A percentile compares a stretch with the other conserved stretches of the same genome.
Conservation (phyloP, 2,113 vertebrate genomes). For the Oncorhynchus gorbuscha region DNA sequence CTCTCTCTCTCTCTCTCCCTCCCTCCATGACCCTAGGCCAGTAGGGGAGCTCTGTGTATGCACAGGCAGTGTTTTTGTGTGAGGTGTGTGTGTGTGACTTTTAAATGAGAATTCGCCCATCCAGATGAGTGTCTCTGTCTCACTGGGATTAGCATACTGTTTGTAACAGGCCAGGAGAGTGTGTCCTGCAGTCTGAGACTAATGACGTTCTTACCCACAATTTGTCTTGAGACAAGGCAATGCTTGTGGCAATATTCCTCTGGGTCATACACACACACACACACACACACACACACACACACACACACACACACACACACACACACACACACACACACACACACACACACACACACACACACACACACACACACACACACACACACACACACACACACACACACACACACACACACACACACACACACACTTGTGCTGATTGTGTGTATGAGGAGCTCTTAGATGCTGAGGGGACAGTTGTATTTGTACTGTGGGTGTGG, state of each 20-base stretch:
- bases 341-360: constrained; percentile 5
- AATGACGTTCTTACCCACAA: constrained; percentile 56
- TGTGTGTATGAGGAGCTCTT: too few relatives aligned
- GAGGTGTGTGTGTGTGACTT: not conserved
- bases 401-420: constrained; percentile 7
- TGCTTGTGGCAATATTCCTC: too few relatives aligned
- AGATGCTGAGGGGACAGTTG: constrained; percentile 12
- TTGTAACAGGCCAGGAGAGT: constrained; percentile 31
- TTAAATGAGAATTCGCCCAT: too few relatives aligned
- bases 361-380: constrained; percentile 5
- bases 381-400: constrained; percentile 7
- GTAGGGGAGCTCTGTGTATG: not conserved
- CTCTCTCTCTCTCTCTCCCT: not conserved
- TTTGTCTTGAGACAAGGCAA: not conserved
- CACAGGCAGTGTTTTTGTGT: not conserved
- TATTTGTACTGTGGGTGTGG: too few relatives aligned
- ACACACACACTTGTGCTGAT: constrained; percentile 4
- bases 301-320: constrained; percentile 7
- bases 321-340: constrained; percentile 8
- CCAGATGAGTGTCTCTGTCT: not conserved
- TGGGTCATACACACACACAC: not conserved
- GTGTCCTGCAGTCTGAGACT: constrained; percentile 41
- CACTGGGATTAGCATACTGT: constrained; percentile 41
- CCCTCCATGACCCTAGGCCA: not conserved
- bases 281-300: constrained; percentile 5